These are phyloP conservation scores for Nysson spinosus DNA, from an alignment of 2,888 invertebrate genomes.

Conservation along the genomic window DNA sequence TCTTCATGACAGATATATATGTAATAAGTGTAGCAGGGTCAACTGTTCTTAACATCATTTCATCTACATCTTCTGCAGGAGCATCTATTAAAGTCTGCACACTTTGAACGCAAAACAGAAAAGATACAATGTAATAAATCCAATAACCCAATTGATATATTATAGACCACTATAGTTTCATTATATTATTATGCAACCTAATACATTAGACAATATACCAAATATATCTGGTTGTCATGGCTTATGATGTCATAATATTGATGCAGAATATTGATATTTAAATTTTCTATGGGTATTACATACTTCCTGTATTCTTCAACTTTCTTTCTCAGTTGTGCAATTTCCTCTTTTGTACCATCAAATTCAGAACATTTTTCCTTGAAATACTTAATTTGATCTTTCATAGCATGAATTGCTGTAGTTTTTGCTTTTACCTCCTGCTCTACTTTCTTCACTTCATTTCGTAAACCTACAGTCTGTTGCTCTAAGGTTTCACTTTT, in stretches of 20 bases:
- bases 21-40: slow-evolving; percentile 79
- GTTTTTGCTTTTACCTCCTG: slow-evolving; percentile 70
- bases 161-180: no score
- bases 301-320: slow-evolving; percentile 73
- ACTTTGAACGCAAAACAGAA: slow-evolving; percentile 72
- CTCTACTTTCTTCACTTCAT: slow-evolving; percentile 65
- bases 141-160: neutral
- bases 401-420: slow-evolving; percentile 79
- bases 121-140: neutral
- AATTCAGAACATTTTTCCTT: slow-evolving; percentile 75
- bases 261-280: no score
- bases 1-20: slow-evolving; percentile 52
- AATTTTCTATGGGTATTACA: no score
- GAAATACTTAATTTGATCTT: slow-evolving; percentile 79
- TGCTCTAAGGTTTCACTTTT: slow-evolving; percentile 13
- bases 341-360: slow-evolving; percentile 79
- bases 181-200: no score
- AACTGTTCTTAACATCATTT: slow-evolving; percentile 80
- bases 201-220: no score
- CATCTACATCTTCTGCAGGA: slow-evolving; percentile 81
- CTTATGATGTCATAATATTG: no score
- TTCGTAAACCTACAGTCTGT: slow-evolving; percentile 66
- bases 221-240: no score
- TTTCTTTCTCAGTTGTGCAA: slow-evolving; percentile 79
- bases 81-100: slow-evolving; percentile 81